phyloP scores from a whole-genome alignment of 2,113 vertebrate species.

The Nycticebus coucang region DNA sequence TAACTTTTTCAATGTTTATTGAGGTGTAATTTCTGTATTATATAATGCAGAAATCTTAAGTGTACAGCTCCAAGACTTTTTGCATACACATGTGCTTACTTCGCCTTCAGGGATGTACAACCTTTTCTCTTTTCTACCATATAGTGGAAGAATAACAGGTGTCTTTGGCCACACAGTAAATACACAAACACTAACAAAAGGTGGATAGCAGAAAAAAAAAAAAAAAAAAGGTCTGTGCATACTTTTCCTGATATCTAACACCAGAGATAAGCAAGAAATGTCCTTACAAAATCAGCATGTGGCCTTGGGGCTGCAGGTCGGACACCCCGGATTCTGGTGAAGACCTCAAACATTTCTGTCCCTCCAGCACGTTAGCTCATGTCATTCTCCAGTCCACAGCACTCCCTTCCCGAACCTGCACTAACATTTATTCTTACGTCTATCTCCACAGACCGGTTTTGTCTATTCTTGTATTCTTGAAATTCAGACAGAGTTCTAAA shows the following conservation, averaged over 20 bases:
- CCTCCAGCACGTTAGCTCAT: not conserved
- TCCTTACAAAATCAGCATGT: too few relatives aligned
- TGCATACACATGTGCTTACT: not conserved
- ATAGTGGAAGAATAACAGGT: too few relatives aligned
- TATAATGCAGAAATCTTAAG: not conserved
- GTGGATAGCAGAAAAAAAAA: too few relatives aligned
- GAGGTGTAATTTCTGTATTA: not conserved
- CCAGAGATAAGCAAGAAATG: too few relatives aligned
- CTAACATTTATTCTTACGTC: not conserved
- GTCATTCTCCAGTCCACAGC: not conserved
- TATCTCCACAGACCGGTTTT: not conserved
- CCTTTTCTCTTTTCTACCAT: too few relatives aligned
- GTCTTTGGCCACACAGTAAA: too few relatives aligned
- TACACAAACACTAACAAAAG: too few relatives aligned
- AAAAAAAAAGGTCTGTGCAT: too few relatives aligned
- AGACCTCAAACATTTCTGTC: not conserved
- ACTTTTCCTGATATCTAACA: too few relatives aligned
- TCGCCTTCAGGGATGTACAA: not conserved
- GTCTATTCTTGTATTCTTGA: not conserved
- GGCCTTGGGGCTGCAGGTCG: too few relatives aligned
- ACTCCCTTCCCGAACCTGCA: not conserved
- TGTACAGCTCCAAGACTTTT: not conserved
- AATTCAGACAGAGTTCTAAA: not conserved
- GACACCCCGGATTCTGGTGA: not conserved
- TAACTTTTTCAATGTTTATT: not conserved